Evolutionary conservation across 2,888 invertebrate species (phyloP).

Genomic region (Unio delphinus): DNA sequence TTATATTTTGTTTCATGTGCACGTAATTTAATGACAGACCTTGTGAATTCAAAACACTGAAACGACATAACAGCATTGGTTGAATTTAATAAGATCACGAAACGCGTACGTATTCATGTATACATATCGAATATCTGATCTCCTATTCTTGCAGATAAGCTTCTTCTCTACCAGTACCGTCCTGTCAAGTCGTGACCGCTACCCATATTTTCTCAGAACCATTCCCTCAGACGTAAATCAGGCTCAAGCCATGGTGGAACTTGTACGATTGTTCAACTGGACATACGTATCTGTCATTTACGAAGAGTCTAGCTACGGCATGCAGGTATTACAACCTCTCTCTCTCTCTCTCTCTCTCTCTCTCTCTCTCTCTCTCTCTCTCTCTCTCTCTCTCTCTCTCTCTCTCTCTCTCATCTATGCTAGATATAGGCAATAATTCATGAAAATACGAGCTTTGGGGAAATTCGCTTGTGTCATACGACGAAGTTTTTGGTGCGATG

Average conservation of each 20-base stretch:
- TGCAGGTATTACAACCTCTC: constrained; percentile 77
- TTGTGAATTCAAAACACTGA: not conserved
- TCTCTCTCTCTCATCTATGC: too few relatives aligned
- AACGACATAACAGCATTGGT: not conserved
- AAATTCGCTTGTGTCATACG: too few relatives aligned
- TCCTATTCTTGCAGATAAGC: constrained; percentile 82
- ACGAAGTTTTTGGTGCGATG: too few relatives aligned
- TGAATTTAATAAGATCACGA: not conserved
- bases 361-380: too few relatives aligned
- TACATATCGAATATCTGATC: not conserved
- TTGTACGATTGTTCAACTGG: constrained; percentile 89
- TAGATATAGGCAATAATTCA: too few relatives aligned
- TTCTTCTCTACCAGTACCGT: constrained; percentile 96
- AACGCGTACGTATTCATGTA: too few relatives aligned
- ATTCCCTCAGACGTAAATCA: constrained; percentile 96
- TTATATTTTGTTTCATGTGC: too few relatives aligned
- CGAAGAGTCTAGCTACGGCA: constrained; percentile 96
- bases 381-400: too few relatives aligned
- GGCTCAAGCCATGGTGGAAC: constrained; percentile 92
- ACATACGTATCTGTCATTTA: constrained; percentile 95
- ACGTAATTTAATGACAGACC: too few relatives aligned
- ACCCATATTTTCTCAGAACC: constrained; percentile 94
- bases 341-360: too few relatives aligned
- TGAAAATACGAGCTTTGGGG: too few relatives aligned
- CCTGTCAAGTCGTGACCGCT: constrained; percentile 92